Conservation (phyloP, 2,113 vertebrate species). For the Neogobius melanostomus region DNA sequence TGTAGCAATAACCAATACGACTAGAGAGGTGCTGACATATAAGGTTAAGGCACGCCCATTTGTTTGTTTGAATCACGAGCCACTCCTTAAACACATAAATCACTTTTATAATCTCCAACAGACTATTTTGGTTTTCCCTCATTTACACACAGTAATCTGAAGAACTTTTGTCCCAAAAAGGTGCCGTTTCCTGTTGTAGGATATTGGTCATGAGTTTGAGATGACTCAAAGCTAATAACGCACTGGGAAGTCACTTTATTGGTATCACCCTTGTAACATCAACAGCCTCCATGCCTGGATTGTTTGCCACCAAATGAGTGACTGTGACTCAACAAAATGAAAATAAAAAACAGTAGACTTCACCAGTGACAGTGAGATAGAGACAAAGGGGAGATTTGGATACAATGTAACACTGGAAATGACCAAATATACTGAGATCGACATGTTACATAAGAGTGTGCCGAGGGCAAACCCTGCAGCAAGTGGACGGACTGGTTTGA, state of each 20-base stretch:
- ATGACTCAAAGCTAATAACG: constrained; percentile 10
- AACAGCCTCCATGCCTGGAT: background rate
- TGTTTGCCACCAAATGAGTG: background rate
- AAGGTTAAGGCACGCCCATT: background rate
- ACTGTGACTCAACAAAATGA: constrained; percentile 2
- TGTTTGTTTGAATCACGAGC: background rate
- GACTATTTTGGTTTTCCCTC: background rate
- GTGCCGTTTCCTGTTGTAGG: background rate
- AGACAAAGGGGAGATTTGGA: background rate
- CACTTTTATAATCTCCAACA: background rate
- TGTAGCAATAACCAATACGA: background rate
- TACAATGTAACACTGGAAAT: background rate
- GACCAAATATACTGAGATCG: background rate
- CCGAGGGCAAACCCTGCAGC: background rate
- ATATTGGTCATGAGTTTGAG: constrained; percentile 11
- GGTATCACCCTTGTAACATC: background rate
- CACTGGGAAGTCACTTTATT: background rate
- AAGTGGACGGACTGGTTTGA: background rate
- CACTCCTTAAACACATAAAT: background rate
- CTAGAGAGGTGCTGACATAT: background rate
- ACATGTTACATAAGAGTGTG: background rate
- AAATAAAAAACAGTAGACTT: background rate
- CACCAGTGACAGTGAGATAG: background rate
- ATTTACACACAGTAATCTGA: background rate
- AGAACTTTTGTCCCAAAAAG: no score